These are phyloP conservation scores for Podabrus alpinus DNA, from an alignment of 2,888 invertebrate species.

Conservation along the genomic window DNA sequence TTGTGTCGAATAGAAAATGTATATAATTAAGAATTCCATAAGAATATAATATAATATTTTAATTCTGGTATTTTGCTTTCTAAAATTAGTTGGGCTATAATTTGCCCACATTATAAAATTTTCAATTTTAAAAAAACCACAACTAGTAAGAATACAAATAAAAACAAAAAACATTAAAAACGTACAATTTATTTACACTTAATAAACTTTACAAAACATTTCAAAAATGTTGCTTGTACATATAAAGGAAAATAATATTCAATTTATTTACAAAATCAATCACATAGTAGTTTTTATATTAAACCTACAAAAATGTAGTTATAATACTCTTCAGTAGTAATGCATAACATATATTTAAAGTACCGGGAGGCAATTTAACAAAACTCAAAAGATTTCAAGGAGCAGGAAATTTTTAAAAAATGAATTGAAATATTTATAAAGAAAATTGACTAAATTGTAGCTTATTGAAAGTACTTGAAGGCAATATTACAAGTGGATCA, in stretches of 20 bases:
- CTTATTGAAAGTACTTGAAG: not conserved
- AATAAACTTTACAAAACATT: conserved; percentile 8
- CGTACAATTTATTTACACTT: conserved; percentile 4
- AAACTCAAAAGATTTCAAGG: not conserved
- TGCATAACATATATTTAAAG: not conserved
- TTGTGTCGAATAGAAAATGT: no score
- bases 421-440: not conserved
- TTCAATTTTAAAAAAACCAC: no score
- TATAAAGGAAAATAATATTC: conserved; percentile 4
- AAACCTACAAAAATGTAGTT: not conserved
- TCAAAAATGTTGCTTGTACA: conserved; percentile 4
- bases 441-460: not conserved
- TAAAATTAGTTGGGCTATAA: no score
- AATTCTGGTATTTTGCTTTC: no score
- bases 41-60: no score
- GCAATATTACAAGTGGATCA: not conserved
- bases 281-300: conserved; percentile 3
- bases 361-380: not conserved
- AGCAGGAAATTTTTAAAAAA: not conserved
- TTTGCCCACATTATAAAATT: no score
- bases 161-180: not conserved
- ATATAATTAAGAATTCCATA: no score
- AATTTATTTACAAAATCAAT: conserved; percentile 10
- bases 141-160: not conserved
- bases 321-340: not conserved